Conservation (phyloP, 1,140 invertebrate genomes). For the Mesaphorura yosii region DNA sequence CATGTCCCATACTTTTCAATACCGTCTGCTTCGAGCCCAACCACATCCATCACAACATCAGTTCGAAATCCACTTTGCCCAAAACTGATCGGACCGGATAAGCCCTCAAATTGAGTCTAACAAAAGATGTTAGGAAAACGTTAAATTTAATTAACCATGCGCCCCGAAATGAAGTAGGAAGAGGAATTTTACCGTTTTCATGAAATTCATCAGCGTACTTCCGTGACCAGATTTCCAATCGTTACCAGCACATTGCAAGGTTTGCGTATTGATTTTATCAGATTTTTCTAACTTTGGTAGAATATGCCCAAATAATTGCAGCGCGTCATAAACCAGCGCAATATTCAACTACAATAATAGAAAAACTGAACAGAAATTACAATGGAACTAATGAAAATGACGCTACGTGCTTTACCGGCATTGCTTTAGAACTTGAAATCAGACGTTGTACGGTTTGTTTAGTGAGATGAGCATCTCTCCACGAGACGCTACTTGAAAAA, state of each 20-base stretch:
- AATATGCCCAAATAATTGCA: neutral
- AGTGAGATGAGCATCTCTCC: too few relatives aligned
- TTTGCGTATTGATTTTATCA: too few relatives aligned
- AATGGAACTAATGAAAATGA: too few relatives aligned
- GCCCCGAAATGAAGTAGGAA: too few relatives aligned
- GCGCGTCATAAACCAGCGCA: neutral
- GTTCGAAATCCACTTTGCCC: slow-evolving; percentile 84
- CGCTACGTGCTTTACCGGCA: too few relatives aligned
- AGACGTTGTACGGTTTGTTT: too few relatives aligned
- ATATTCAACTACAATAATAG: neutral
- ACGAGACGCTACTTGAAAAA: too few relatives aligned
- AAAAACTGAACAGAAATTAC: too few relatives aligned
- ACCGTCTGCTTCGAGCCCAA: too few relatives aligned
- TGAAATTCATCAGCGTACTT: neutral
- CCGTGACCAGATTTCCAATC: too few relatives aligned
- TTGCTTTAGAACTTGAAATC: neutral
- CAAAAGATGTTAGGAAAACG: neutral
- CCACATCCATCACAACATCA: slow-evolving; percentile 78
- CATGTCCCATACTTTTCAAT: slow-evolving; percentile 34
- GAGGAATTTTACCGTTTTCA: neutral
- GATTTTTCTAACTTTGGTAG: too few relatives aligned
- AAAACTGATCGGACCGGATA: slow-evolving; percentile 87
- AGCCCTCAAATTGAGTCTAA: slow-evolving; percentile 60
- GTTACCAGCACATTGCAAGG: too few relatives aligned
- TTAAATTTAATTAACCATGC: slow-evolving; percentile 1